Evolutionary conservation across 2,888 invertebrate species (phyloP).

Genomic region (Aspidiotus rigidus): DNA sequence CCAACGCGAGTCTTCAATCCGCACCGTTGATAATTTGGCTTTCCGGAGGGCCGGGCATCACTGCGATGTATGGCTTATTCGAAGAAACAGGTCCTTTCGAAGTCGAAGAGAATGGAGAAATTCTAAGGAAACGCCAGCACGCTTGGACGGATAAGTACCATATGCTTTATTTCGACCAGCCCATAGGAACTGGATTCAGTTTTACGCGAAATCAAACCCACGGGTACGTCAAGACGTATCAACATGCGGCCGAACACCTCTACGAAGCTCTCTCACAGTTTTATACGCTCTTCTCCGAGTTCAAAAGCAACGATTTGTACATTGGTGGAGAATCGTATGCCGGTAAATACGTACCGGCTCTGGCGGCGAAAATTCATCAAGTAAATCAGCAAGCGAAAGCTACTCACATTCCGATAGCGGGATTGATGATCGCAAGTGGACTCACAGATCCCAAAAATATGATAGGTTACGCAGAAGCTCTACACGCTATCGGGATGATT

Average conservation of each 20-base stretch:
- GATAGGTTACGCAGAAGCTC: too few relatives aligned
- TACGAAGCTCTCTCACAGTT: slow-evolving; percentile 70
- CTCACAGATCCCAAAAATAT: too few relatives aligned
- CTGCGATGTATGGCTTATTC: slow-evolving; percentile 69
- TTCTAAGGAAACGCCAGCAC: slow-evolving; percentile 50
- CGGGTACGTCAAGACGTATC: slow-evolving; percentile 71
- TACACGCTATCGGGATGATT: too few relatives aligned
- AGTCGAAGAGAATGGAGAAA: slow-evolving; percentile 46
- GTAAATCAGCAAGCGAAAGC: slow-evolving; percentile 11
- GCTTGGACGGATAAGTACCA: slow-evolving; percentile 72
- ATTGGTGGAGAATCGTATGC: slow-evolving; percentile 85
- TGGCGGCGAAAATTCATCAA: slow-evolving; percentile 60
- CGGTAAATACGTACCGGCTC: slow-evolving; percentile 70
- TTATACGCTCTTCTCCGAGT: slow-evolving; percentile 69
- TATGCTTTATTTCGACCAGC: slow-evolving; percentile 83
- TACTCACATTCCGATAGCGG: too few relatives aligned
- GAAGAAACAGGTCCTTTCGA: slow-evolving; percentile 68
- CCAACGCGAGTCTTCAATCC: slow-evolving; percentile 44
- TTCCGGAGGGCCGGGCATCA: slow-evolving; percentile 76
- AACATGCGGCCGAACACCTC: slow-evolving; percentile 68
- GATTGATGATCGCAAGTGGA: too few relatives aligned
- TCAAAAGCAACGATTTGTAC: slow-evolving; percentile 66
- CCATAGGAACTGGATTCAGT: slow-evolving; percentile 86
- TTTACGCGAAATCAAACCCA: slow-evolving; percentile 60
- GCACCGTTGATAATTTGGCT: slow-evolving; percentile 68